Evolutionary conservation across 2,888 invertebrate species (phyloP), one percentile per base, ranked within the genome.

Genomic region (Sarcophaga variegata): DNA sequence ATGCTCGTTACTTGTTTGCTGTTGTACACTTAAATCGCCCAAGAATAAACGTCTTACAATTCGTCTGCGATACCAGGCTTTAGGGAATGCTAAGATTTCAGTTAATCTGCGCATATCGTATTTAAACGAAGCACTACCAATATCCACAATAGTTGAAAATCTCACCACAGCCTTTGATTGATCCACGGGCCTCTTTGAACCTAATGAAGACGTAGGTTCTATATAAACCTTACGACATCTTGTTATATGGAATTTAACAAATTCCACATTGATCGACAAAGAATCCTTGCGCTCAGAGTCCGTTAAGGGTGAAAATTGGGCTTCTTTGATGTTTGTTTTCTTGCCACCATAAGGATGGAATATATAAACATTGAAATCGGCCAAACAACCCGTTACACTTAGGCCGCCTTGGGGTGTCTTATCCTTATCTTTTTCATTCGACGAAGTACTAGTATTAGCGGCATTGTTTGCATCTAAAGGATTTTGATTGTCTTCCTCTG

Each of bases 21-120:
- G 91, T 37, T 93, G 92, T 90, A 96, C 95, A 91, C 97, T 97
- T 81, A 98, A 95, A 94, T 99, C 99, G 0, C 99, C 99, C 75
- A 99, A 95, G 94, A 99, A 99, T 91, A 99, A 95, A 37, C 98
- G 95, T 10, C 98, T 95, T 47, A 99, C 98, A 90, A 99, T 98
- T 89, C 97, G 97, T 62, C 98, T 95, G 3, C 99, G 95, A 94
- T 99, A 99, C 99, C 99, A 99, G 17, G 99, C 99, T 94, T 98
- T 98, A 0, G 99, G 99, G 93, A 99, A 99, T 0, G 99, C 98
- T 83, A 99, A 94, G 91, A 99, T 99, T 94, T 99, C 99, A 0
- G 98, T 97, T 88, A 99, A 94, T 0, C 99, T 95, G 59, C 99
- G 95, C 99, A 99, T 99, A 93, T 99, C 99, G 94, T 99, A 99